Conservation (phyloP, 2,113 vertebrate genomes). For the Prunella fulvescens region DNA sequence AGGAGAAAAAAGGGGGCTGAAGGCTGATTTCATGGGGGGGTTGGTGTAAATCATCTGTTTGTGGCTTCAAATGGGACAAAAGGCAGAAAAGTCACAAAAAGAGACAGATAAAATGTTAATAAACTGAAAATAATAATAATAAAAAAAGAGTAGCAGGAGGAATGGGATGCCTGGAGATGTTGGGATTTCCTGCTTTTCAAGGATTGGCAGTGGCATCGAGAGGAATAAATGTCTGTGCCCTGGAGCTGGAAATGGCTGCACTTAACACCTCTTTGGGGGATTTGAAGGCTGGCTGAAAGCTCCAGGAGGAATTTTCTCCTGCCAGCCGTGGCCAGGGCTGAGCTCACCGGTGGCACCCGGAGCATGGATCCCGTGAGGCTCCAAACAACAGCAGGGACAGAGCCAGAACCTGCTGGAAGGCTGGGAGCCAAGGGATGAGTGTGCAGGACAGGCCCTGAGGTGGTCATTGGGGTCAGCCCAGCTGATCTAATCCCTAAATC, state of each 20-base stretch:
- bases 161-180: neutral
- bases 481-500: neutral
- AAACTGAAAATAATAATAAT: neutral
- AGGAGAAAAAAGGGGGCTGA: neutral
- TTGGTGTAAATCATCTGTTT: neutral
- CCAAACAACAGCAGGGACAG: neutral
- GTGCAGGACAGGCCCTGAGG: neutral
- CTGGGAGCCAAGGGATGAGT: neutral
- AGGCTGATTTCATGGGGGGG: neutral
- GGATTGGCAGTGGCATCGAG: neutral
- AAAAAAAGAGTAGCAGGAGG: neutral
- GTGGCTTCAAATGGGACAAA: neutral
- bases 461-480: accelerated
- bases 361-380: accelerated
- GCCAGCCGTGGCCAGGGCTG: neutral
- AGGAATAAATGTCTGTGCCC: neutral
- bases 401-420: accelerated
- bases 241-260: neutral
- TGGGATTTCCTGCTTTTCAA: neutral
- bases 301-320: neutral
- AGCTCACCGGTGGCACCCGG: accelerated
- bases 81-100: neutral
- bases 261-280: neutral
- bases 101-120: neutral
- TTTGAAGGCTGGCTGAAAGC: neutral